These are phyloP conservation scores for Trinectes maculatus DNA, from an alignment of 2,113 vertebrate species.

Conservation along the genomic window DNA sequence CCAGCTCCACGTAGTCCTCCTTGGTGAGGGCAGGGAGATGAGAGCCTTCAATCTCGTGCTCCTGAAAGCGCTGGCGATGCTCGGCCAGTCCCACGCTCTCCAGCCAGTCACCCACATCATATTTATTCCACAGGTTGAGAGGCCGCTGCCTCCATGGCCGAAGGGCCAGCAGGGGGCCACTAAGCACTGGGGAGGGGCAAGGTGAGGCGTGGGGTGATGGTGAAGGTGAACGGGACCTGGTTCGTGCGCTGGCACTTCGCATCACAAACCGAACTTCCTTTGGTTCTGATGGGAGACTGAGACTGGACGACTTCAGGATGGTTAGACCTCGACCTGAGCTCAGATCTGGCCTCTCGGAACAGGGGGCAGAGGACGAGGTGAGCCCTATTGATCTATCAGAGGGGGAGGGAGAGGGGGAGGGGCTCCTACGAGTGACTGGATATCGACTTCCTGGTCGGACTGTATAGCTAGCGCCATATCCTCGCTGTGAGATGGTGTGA, in stretches of 20 bases:
- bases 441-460: constrained; percentile 95
- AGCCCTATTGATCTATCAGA: constrained; percentile 86
- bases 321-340: constrained; percentile 80
- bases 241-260: constrained; percentile 93
- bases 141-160: constrained; percentile 96
- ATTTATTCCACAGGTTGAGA: constrained; percentile 95
- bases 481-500: constrained; percentile 96
- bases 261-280: constrained; percentile 98
- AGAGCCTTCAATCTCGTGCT: constrained; percentile 97
- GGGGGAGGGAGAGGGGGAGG: constrained; percentile 90
- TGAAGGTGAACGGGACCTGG: constrained; percentile 93
- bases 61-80: constrained; percentile 96
- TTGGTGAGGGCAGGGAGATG: constrained; percentile 96
- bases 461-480: constrained; percentile 91
- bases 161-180: constrained; percentile 86
- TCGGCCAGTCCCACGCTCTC: constrained; percentile 96
- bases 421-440: constrained; percentile 92
- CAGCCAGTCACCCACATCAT: constrained; percentile 98
- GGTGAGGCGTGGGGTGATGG: constrained; percentile 88
- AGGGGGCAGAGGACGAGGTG: constrained; percentile 66
- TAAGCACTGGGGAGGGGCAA: constrained; percentile 88
- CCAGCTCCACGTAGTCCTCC: constrained; percentile 97
- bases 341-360: constrained; percentile 70
- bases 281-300: constrained; percentile 95
- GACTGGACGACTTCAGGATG: constrained; percentile 98